A percentile compares a stretch with the other conserved stretches of the same genome.
These are phyloP conservation scores for Chirona hameri DNA, from an alignment of 2,888 invertebrate species.

Conservation along the genomic window DNA sequence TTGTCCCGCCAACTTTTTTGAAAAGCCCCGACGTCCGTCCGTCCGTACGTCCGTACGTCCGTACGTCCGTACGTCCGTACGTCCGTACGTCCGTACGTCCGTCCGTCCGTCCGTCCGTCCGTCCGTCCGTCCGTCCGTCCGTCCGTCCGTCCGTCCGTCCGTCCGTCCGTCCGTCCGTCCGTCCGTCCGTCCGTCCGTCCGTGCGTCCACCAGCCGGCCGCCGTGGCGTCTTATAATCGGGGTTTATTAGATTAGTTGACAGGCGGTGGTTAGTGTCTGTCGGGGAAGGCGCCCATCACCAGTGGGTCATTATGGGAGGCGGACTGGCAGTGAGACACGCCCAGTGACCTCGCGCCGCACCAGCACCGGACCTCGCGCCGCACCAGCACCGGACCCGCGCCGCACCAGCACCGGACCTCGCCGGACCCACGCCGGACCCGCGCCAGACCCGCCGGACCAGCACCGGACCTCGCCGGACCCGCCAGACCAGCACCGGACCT, in stretches of 20 bases:
- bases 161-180: not conserved
- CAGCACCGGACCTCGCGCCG: too few species aligned
- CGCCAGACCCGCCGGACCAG: not conserved
- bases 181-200: not conserved
- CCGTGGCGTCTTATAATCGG: not conserved
- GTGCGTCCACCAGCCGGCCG: not conserved
- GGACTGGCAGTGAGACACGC: too few species aligned
- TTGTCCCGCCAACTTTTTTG: too few species aligned
- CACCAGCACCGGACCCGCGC: too few species aligned
- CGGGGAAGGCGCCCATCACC: not conserved
- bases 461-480: too few species aligned
- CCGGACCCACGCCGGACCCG: not conserved
- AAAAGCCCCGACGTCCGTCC: too few species aligned
- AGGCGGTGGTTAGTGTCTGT: not conserved
- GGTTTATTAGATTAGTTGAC: slow-evolving; percentile 25
- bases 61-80: not conserved
- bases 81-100: not conserved
- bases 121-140: not conserved
- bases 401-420: too few species aligned
- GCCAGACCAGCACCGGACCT: too few species aligned
- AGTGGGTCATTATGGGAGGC: too few species aligned
- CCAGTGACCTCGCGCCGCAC: too few species aligned
- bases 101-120: not conserved
- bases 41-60: not conserved
- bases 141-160: not conserved